Evolutionary conservation across 2,797 vertebrate genomes (phyloP), one percentile per base, ranked within the genome.

Genomic region (Chrysolophus pictus): DNA sequence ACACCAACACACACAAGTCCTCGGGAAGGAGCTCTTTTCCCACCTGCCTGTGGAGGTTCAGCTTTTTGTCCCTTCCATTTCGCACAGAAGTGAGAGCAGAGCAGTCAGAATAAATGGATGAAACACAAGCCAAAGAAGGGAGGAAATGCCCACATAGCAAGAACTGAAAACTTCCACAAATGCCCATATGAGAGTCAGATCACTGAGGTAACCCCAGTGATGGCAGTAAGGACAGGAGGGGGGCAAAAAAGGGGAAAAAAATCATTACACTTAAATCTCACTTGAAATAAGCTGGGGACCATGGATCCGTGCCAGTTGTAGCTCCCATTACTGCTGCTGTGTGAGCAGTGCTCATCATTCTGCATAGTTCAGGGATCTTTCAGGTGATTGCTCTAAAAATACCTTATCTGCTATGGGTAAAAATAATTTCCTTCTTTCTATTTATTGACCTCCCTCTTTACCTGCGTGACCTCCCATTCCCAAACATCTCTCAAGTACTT

Each of bases 351-450:
- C 89, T 94, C 86, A 94, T 93, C 87, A 41, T 78, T 46, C 75
- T 46, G 31, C 11, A 64, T 42, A 70, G 84, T 72, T 78, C 79
- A 79, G 89, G 72, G 84, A 94, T 73, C 70, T 90, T 95, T 75
- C 95, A 95, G 92, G 89, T 95, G 89, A 95, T 89, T 95, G 84
- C 87, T 93, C 93, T 94, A 96, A 96, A 95, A 96, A 94, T 94
- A 94, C 79, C 73, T 90, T 87, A 78, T 92, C 92, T 92, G 70
- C 79, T 93, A 92, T 10, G 13, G 79, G 92, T 96, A 91, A 95
- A 95, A 96, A 92, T 96, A 95, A 92, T 92, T 91, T 86, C 33
- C 47, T 69, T 26, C 76, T 81, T 89, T 83, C 73, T 95, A 93
- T 89, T 91, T 95, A 89, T 59, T 93, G 90, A 95, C 94, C 92